Evolutionary conservation across 1,140 invertebrate species (phyloP), one percentile per base, ranked within the genome.

Genomic region (Aphelenchoides besseyi): DNA sequence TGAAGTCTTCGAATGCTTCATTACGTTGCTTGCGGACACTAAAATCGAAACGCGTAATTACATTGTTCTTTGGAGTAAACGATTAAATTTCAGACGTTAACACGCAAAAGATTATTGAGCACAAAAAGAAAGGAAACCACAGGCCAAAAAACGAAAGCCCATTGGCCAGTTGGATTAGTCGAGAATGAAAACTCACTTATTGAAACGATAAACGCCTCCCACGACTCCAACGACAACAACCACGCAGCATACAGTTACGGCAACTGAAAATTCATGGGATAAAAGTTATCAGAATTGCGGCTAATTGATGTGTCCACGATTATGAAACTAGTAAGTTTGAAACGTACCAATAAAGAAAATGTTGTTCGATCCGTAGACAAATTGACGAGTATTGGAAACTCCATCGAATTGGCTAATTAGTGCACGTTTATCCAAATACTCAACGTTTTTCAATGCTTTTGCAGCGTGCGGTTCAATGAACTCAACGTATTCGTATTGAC

Each of bases 221-320:
- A 74, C 68, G 62, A 77, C 64, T 35, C 70, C 73, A 70, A 52
- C 75, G 18, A 77, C 57, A 9, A 73, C 28, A 32, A 69, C 75
- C 26, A 77, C 74, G 54, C 32, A 61, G 70, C 71, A 73, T 16
- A 77, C 74, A 35, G 70, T 73, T 64, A 72, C 74, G 54, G 73
- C 74, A 23, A 69, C 75, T 77, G 67, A 72, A n/a, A 77, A 77
- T 8, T 23, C 5, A 59, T 8, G 16, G 55, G 18, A 8, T 59
- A 33, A 33, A 59, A 5, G 18, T 59, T 59, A 23, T 28, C 5
- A 5, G 18, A n/a, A 41, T 41, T 41, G n/a, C 5, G 37, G 5
- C 37, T 41, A 41, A 8, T 41, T 57, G n/a, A n/a, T n/a, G 2
- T 29, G 54, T 26, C 16, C 16, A 18, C 12, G n/a, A 9, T 57